A percentile compares a stretch with the other conserved stretches of the same genome.
phyloP scores from a whole-genome alignment of 2,888 invertebrate species.

The Noctua comes region DNA sequence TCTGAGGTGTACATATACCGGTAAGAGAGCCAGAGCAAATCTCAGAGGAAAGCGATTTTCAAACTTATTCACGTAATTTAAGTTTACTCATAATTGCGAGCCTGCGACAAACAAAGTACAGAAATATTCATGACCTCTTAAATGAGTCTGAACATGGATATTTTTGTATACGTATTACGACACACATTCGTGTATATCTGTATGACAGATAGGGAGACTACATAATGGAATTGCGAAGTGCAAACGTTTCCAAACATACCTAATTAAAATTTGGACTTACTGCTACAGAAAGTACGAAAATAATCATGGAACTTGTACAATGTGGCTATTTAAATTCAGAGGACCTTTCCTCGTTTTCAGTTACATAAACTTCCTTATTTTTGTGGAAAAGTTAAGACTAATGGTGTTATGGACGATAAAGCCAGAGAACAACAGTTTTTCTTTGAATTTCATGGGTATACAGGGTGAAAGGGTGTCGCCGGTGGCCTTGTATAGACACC shows the following conservation, averaged over 20 bases:
- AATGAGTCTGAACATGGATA: background rate
- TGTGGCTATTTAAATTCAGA: constrained; percentile 10
- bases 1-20: background rate
- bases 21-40: background rate
- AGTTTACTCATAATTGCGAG: background rate
- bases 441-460: background rate
- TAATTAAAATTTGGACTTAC: background rate
- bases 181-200: background rate
- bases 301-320: background rate
- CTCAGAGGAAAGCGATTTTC: background rate
- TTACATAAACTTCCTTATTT: background rate
- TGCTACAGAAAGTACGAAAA: constrained; percentile 6
- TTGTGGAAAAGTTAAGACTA: constrained; percentile 1
- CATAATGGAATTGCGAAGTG: background rate
- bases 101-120: background rate
- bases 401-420: background rate
- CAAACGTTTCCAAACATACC: background rate
- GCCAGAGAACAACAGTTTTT: background rate
- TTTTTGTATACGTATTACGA: background rate
- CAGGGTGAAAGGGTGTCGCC: too few relatives aligned
- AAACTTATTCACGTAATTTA: background rate
- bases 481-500: too few relatives aligned
- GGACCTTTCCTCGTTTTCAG: background rate
- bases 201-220: background rate
- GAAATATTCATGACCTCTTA: background rate